Evolutionary conservation across 2,888 invertebrate genomes (phyloP), one percentile per base, ranked within the genome.

Genomic region (Drosophila emarginata): DNA sequence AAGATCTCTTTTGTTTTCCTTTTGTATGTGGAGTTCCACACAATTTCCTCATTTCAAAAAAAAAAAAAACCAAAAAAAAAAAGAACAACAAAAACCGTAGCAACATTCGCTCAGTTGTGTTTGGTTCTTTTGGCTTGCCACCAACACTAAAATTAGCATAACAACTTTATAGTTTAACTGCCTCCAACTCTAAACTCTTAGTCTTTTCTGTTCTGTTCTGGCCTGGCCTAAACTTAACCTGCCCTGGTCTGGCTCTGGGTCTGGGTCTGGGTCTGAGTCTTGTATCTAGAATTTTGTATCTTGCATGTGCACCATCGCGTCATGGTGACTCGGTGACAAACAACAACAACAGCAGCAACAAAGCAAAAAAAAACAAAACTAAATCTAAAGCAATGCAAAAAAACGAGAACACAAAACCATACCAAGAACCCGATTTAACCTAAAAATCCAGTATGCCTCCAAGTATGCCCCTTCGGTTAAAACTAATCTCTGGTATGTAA

Each of bases 151-250:
- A 90, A 90, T 90, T 90, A 90, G 91, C 90, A 90, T 90, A 90
- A 90, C 90, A 90, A 90, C 90, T 90, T 90, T 90, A 90, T 90
- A 90, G 91, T 89, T 90, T 91, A 90, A 90, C 91, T 88, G 87
- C 89, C 72, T 79, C 71, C 79, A 73, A 67, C 70, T 50, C 56
- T 57, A 32, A 26, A 14, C 50, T 37, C 52, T 18, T 32, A 32
- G 32, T 9, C 32, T 32, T 9, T 4, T 26, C 26, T 40, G 78
- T 15, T 51, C 56, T 45, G 65, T 37, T 39, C 61, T 67, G 23
- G 60, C 36, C 58, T 61, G 32, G 32, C 32, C 32, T 32, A 32
- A 78, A 40, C 21, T 57, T 51, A 64, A 53, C 65, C 53, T 57
- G 56, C 50, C 64, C 58, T 57, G 61, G 61, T 58, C 71, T 79